phyloP scores from a whole-genome alignment of 2,888 invertebrate genomes.

The Apamea crenata region DNA sequence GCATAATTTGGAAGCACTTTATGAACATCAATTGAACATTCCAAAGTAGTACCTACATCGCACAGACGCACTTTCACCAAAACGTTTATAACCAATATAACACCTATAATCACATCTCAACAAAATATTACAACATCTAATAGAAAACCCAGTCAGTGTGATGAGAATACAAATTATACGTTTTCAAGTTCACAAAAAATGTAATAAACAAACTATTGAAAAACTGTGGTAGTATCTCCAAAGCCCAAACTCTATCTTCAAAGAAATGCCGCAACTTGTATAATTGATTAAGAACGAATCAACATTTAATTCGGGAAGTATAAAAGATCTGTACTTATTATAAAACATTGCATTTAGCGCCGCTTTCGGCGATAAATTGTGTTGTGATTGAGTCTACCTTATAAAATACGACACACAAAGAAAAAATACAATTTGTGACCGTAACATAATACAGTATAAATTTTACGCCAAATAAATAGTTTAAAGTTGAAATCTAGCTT shows the following conservation, averaged over 20 bases:
- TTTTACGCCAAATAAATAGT: conserved; percentile 83
- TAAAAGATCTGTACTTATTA: conserved; percentile 63
- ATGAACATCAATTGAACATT: conserved; percentile 52
- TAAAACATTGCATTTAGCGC: conserved; percentile 61
- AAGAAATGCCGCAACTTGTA: conserved; percentile 54
- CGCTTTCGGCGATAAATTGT: conserved; percentile 37
- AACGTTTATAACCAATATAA: conserved; percentile 77
- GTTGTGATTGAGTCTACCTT: conserved; percentile 53
- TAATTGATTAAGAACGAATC: conserved; percentile 53
- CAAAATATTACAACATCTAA: conserved; percentile 56
- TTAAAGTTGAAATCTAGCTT: conserved; percentile 85
- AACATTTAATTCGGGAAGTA: conserved; percentile 50
- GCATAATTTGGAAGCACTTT: conserved; percentile 67
- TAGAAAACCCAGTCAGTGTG: conserved; percentile 51
- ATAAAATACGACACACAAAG: conserved; percentile 60
- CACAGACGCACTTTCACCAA: conserved; percentile 36
- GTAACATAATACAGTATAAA: conserved; percentile 74
- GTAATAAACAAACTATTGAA: conserved; percentile 52
- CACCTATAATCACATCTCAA: conserved; percentile 74
- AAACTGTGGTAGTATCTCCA: conserved; percentile 66
- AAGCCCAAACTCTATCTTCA: conserved; percentile 46
- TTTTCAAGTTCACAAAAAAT: conserved; percentile 40
- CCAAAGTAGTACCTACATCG: conserved; percentile 38
- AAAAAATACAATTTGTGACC: conserved; percentile 81
- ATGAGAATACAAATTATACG: conserved; percentile 46